Evolutionary conservation across 2,888 invertebrate genomes (phyloP).

Genomic region (Sisyra nigra): DNA sequence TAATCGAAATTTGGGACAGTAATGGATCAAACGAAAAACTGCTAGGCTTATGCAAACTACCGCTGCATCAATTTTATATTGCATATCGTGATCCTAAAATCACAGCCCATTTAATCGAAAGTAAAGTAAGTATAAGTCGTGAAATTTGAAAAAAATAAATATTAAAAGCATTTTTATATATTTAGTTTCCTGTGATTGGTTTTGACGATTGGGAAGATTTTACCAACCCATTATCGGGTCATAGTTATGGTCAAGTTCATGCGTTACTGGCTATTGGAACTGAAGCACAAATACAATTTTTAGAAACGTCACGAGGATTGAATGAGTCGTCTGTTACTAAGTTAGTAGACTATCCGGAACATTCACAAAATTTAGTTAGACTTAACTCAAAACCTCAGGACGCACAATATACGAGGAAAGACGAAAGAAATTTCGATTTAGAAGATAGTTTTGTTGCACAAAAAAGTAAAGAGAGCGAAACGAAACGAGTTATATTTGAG

Average conservation of each 20-base stretch:
- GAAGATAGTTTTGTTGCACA: conserved; percentile 2
- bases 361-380: too few species aligned
- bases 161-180: conserved; percentile 8
- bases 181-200: conserved; percentile 39
- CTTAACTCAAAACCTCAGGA: too few species aligned
- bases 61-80: conserved; percentile 41
- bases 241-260: conserved; percentile 34
- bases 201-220: conserved; percentile 42
- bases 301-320: conserved; percentile 21
- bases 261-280: conserved; percentile 42
- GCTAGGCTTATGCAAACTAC: conserved; percentile 34
- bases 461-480: neutral
- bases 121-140: conserved; percentile 26
- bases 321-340: conserved; percentile 1
- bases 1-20: conserved; percentile 35
- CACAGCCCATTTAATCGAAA: conserved; percentile 32
- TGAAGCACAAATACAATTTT: conserved; percentile 36
- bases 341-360: neutral
- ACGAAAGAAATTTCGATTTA: neutral
- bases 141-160: neutral
- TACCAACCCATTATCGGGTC: conserved; percentile 26
- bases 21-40: conserved; percentile 23
- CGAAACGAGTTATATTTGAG: neutral
- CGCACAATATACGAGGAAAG: too few species aligned
- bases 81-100: conserved; percentile 39